Percentiles rank a stretch among this genome's conserved stretches.
Evolutionary conservation across 2,888 invertebrate genomes (phyloP).

Genomic region (Macrophya annulata): DNA sequence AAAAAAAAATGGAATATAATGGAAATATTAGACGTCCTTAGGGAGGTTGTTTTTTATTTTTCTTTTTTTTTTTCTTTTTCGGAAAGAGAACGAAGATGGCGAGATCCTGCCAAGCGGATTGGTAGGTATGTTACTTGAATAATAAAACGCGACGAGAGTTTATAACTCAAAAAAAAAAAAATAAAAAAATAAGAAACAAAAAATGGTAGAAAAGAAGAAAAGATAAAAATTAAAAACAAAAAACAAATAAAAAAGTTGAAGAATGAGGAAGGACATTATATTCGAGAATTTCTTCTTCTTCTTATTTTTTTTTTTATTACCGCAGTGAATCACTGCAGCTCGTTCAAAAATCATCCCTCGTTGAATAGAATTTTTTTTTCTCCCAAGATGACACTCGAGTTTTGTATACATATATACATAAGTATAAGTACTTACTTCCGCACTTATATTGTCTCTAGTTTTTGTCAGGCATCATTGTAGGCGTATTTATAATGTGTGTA

Average conservation of each 20-base stretch:
- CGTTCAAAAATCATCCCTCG: not conserved
- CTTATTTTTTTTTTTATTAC: not conserved
- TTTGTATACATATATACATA: not conserved
- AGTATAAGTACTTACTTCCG: not conserved
- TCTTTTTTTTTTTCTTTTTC: not conserved
- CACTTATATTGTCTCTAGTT: not conserved
- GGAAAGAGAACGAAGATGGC: not conserved
- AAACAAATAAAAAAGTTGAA: not conserved
- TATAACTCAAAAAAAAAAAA: not conserved
- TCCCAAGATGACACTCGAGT: not conserved
- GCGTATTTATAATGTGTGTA: not conserved
- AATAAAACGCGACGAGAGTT: not conserved
- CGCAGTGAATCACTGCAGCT: not conserved
- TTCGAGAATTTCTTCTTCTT: too few species aligned
- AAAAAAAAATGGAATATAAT: not conserved
- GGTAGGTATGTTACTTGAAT: not conserved
- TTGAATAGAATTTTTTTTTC: not conserved
- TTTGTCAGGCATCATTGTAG: slow-evolving; percentile 4
- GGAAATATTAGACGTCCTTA: not conserved
- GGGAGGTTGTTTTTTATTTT: not conserved
- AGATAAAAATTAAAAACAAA: not conserved
- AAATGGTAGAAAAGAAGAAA: too few species aligned
- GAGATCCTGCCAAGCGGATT: not conserved
- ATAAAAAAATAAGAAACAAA: too few species aligned
- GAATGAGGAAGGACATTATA: not conserved